A percentile compares a stretch with the other conserved stretches of the same genome.
Evolutionary conservation across 2,113 vertebrate species (phyloP).

Genomic region (Glaucomys volans): DNA sequence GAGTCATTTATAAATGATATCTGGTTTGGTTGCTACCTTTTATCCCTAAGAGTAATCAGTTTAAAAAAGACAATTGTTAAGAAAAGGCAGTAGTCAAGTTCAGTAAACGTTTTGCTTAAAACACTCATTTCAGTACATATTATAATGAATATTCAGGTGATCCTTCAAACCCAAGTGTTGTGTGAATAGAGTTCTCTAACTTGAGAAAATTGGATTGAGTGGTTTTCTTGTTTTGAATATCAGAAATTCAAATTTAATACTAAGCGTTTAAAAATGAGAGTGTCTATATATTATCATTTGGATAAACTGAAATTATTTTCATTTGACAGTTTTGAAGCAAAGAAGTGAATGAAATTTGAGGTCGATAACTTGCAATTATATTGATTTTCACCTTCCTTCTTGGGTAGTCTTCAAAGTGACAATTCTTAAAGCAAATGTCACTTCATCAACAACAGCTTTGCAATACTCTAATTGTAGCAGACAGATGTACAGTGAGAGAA

Average conservation of each 20-base stretch:
- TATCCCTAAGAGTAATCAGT: not conserved
- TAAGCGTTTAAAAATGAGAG: constrained; percentile 54
- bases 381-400: constrained; percentile 83
- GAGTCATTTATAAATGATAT: not conserved
- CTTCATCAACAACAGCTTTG: constrained; percentile 69
- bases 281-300: constrained; percentile 20
- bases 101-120: constrained; percentile 42
- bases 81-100: not conserved
- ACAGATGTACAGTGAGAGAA: constrained; percentile 19
- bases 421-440: constrained; percentile 70
- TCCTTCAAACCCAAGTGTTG: not conserved
- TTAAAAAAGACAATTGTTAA: not conserved
- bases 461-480: constrained; percentile 44
- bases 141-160: not conserved
- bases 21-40: not conserved
- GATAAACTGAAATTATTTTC: constrained; percentile 78
- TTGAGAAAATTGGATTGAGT: constrained; percentile 52
- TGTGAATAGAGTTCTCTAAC: not conserved
- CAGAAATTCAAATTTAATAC: constrained; percentile 66
- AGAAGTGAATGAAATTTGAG: constrained; percentile 80
- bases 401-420: constrained; percentile 79
- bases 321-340: constrained; percentile 67
- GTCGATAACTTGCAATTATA: constrained; percentile 82
- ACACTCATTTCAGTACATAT: not conserved
- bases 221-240: constrained; percentile 17